Evolutionary conservation across 2,888 invertebrate species (phyloP).

Genomic region (Labia minor): DNA sequence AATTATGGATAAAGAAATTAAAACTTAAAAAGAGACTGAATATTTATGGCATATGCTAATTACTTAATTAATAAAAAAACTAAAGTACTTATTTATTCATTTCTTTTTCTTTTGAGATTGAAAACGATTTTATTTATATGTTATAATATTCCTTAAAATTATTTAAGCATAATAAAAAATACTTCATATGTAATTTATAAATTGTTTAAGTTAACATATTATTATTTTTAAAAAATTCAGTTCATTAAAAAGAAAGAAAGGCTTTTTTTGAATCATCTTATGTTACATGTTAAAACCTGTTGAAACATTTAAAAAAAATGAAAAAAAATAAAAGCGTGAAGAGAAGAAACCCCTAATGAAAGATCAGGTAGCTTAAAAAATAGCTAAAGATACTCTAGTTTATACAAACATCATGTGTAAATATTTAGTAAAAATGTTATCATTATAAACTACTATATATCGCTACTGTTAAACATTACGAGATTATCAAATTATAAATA

Average conservation of each 20-base stretch:
- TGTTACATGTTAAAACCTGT: background rate
- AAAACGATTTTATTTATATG: too few relatives aligned
- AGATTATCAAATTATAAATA: background rate
- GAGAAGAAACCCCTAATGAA: background rate
- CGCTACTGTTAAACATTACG: background rate
- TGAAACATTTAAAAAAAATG: background rate
- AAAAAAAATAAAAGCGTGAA: background rate
- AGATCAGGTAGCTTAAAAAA: background rate
- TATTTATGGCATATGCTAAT: background rate
- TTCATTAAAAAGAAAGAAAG: background rate
- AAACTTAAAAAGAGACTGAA: background rate
- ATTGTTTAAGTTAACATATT: too few relatives aligned
- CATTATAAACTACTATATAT: too few relatives aligned
- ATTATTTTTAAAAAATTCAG: too few relatives aligned
- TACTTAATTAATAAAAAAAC: background rate
- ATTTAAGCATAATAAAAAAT: too few relatives aligned
- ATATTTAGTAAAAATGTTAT: background rate
- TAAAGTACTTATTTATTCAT: background rate
- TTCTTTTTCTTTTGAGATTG: too few relatives aligned
- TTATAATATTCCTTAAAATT: too few relatives aligned
- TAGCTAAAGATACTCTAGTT: background rate
- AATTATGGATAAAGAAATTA: background rate
- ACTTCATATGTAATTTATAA: too few relatives aligned
- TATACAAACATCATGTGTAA: background rate
- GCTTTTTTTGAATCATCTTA: constrained; percentile 1